These are phyloP conservation scores for Drosophila quadrilineata DNA, from an alignment of 1,140 invertebrate species.

Conservation along the genomic window DNA sequence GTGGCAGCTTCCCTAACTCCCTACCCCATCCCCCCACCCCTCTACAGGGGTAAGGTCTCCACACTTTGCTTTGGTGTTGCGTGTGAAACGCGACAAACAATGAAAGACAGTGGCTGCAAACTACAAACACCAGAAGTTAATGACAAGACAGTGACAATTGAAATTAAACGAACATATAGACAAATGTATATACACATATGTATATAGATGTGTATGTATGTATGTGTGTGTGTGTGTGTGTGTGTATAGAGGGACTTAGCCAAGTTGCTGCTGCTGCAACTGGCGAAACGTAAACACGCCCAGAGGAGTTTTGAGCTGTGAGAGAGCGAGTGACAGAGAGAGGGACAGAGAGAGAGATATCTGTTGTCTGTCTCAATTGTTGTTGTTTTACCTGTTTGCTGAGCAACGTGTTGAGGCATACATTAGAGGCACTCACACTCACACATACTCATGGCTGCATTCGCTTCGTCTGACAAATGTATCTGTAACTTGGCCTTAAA, in stretches of 20 bases:
- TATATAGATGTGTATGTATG: too few relatives aligned
- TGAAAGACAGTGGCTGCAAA: conserved; percentile 44
- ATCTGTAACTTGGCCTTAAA: too few relatives aligned
- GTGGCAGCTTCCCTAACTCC: too few relatives aligned
- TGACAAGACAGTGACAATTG: conserved; percentile 80
- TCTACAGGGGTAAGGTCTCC: too few relatives aligned
- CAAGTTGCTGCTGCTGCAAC: conserved; percentile 40
- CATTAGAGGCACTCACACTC: conserved; percentile 44
- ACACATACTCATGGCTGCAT: background rate
- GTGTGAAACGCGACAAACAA: conserved; percentile 76
- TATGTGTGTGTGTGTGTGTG: too few relatives aligned
- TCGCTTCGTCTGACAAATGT: conserved; percentile 3
- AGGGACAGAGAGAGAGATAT: too few relatives aligned
- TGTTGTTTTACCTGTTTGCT: conserved; percentile 62
- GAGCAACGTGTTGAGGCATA: conserved; percentile 71
- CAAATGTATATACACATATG: conserved; percentile 11
- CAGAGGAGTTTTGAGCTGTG: background rate
- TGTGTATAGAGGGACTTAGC: too few relatives aligned
- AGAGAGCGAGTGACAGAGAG: too few relatives aligned
- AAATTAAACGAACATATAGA: conserved; percentile 52
- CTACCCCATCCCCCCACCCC: too few relatives aligned
- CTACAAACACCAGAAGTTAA: conserved; percentile 79
- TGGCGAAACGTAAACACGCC: conserved; percentile 68
- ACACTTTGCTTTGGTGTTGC: conserved; percentile 50
- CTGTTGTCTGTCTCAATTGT: background rate